Evolutionary conservation across 30 jellyfish, hydroid and myxozoan species (phyloP).

Genomic region (Hydractinia echinata): DNA sequence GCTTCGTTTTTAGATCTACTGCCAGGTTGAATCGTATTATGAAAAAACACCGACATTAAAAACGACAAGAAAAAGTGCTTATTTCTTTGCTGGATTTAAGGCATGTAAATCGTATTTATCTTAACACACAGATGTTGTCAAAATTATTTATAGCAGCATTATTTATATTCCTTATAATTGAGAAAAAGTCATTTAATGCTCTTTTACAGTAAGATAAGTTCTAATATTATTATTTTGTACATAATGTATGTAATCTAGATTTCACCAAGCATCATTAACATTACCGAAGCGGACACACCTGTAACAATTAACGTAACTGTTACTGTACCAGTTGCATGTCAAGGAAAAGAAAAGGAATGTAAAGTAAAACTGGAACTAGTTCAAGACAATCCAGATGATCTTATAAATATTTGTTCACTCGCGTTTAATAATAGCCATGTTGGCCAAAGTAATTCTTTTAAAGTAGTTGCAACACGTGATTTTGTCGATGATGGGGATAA

Average conservation of each 20-base stretch:
- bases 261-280: background rate
- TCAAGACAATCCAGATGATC: conserved; percentile 35
- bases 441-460: background rate
- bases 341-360: conserved; percentile 39
- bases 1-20: conserved; percentile 55
- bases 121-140: too few species aligned
- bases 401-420: background rate
- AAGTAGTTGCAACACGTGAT: conserved; percentile 1
- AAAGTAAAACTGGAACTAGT: conserved; percentile 53
- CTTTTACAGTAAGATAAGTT: too few species aligned
- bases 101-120: too few species aligned
- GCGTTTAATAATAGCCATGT: background rate
- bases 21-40: conserved; percentile 65
- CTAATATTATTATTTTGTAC: too few species aligned
- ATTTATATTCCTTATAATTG: too few species aligned
- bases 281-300: conserved; percentile 62
- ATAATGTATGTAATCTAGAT: too few species aligned
- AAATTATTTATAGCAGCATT: too few species aligned
- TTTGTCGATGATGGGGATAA: conserved; percentile 4
- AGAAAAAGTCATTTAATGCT: too few species aligned
- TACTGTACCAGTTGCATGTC: conserved; percentile 73
- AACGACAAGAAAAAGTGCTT: conserved; percentile 45
- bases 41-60: conserved; percentile 12
- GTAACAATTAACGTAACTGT: conserved; percentile 26
- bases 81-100: conserved; percentile 75